Percentiles rank a stretch among this genome's conserved stretches.
phyloP scores from a whole-genome alignment of 2,113 vertebrate genomes.

The Ursus arctos region DNA sequence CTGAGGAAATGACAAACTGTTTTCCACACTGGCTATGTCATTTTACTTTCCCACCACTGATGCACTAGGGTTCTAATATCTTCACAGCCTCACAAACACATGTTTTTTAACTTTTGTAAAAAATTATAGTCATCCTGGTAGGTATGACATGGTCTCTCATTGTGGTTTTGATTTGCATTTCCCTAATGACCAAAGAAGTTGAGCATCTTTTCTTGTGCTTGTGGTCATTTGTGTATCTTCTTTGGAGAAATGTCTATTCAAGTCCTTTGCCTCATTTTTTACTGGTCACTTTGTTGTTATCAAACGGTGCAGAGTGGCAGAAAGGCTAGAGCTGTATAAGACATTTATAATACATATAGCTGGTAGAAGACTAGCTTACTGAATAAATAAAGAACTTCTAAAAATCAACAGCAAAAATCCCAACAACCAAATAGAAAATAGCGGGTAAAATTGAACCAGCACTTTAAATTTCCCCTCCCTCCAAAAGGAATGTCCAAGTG shows the following conservation, averaged over 20 bases:
- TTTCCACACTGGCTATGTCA: background rate
- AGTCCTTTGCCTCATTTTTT: background rate
- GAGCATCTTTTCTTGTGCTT: background rate
- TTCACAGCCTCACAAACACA: background rate
- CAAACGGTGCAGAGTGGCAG: background rate
- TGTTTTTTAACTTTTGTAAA: background rate
- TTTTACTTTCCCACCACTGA: background rate
- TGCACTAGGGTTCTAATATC: background rate
- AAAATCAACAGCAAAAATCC: conserved; percentile 30
- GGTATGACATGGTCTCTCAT: background rate
- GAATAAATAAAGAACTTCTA: background rate
- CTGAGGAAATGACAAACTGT: background rate
- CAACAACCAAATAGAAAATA: background rate
- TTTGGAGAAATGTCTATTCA: background rate
- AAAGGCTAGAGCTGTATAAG: background rate
- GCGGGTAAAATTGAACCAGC: background rate
- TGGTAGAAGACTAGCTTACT: background rate
- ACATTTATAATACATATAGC: background rate
- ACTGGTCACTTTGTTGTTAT: background rate
- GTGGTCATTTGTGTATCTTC: background rate
- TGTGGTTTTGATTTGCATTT: background rate
- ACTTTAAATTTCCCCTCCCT: background rate
- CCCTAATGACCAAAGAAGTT: background rate
- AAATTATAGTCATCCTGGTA: background rate
- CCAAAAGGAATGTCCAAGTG: background rate